Percentiles rank a stretch among this genome's conserved stretches.
Evolutionary conservation across 1,140 invertebrate genomes (phyloP).

Genomic region (Pogonognathellus flavescens): DNA sequence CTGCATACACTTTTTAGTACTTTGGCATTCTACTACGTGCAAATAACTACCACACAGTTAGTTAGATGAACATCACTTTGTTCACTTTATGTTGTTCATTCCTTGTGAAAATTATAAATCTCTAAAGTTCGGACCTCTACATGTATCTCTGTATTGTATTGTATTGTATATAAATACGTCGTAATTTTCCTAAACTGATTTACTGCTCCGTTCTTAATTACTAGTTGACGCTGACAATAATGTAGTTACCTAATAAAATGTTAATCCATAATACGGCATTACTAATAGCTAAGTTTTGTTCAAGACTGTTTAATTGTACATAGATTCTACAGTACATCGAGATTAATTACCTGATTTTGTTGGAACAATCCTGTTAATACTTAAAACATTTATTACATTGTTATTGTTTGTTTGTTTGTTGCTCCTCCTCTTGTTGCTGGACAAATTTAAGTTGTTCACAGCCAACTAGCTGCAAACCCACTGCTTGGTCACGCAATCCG

Average conservation of each 20-base stretch:
- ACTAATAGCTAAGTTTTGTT: neutral
- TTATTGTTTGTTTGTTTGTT: conserved; percentile 48
- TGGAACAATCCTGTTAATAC: conserved; percentile 14
- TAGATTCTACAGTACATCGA: neutral
- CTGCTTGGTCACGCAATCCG: conserved; percentile 67
- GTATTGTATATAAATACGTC: no score
- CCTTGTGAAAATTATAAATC: no score
- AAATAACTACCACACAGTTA: no score
- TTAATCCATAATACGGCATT: conserved; percentile 12
- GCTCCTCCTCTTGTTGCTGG: conserved; percentile 38
- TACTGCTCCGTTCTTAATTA: no score
- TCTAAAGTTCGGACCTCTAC: no score
- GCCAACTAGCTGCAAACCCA: conserved; percentile 65
- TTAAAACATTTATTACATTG: conserved; percentile 24
- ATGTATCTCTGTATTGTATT: no score
- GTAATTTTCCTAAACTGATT: no score
- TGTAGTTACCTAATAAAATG: neutral
- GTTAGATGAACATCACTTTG: no score
- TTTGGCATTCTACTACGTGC: no score
- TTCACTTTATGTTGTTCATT: no score
- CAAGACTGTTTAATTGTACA: conserved; percentile 4
- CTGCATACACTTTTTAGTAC: no score
- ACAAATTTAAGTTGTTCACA: conserved; percentile 65
- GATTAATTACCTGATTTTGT: conserved; percentile 2
- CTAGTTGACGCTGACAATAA: neutral